Conservation (phyloP, 2,797 vertebrate species). For the Rhynchotus rufescens region DNA sequence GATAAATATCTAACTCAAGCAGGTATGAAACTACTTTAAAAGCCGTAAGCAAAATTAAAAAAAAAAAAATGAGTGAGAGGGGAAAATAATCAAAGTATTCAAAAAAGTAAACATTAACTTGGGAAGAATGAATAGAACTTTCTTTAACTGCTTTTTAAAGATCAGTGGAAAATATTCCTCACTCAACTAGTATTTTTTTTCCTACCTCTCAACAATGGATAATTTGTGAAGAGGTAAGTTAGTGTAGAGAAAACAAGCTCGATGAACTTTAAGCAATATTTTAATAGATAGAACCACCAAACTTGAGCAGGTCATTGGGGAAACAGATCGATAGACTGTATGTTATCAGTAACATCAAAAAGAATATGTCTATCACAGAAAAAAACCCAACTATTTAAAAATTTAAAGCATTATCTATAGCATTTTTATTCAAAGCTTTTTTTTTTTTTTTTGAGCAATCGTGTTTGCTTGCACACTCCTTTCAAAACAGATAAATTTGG, state of each 20-base stretch:
- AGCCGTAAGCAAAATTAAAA: constrained; percentile 36
- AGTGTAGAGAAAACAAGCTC: constrained; percentile 67
- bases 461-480: constrained; percentile 45
- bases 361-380: constrained; percentile 73
- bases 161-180: constrained; percentile 76
- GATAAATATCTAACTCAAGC: neutral
- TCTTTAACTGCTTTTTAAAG: constrained; percentile 74
- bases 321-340: constrained; percentile 69
- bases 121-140: constrained; percentile 76
- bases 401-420: constrained; percentile 70
- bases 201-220: constrained; percentile 51
- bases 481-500: constrained; percentile 30
- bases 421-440: constrained; percentile 74
- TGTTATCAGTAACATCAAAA: constrained; percentile 77
- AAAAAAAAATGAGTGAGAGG: constrained; percentile 53
- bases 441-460: constrained; percentile 54
- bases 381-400: constrained; percentile 75
- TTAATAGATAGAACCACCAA: constrained; percentile 76
- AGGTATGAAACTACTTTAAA: constrained; percentile 21
- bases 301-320: constrained; percentile 57
- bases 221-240: constrained; percentile 76
- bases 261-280: constrained; percentile 73
- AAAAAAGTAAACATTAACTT: constrained; percentile 72
- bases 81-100: constrained; percentile 49
- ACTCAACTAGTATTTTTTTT: neutral